Percentiles rank a stretch among this genome's conserved stretches.
Conservation (phyloP, 1,140 invertebrate species). For the Drosophila saltans region DNA sequence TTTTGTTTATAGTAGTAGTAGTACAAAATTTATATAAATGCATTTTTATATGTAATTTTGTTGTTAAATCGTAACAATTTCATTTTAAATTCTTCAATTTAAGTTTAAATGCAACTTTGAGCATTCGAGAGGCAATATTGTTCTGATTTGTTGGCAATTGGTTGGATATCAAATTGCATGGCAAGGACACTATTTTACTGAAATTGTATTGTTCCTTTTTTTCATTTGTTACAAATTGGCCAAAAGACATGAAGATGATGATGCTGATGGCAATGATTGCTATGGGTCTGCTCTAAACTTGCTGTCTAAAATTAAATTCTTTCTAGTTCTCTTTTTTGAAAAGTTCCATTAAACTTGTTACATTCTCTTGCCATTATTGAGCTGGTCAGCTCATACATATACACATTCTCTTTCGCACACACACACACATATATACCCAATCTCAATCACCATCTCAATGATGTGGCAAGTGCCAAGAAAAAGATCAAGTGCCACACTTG, state of each 20-base stretch:
- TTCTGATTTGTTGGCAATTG: constrained; percentile 27
- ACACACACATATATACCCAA: constrained; percentile 15
- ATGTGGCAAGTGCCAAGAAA: constrained; percentile 62
- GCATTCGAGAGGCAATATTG: constrained; percentile 28
- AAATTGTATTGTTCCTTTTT: constrained; percentile 56
- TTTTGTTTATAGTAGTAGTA: constrained; percentile 12
- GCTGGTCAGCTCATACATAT: constrained; percentile 34
- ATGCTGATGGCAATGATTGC: constrained; percentile 39
- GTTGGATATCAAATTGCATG: neutral
- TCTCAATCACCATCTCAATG: constrained; percentile 55
- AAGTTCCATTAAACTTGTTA: constrained; percentile 28
- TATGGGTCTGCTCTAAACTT: constrained; percentile 31
- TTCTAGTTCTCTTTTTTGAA: constrained; percentile 26
- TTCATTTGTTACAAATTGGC: constrained; percentile 72
- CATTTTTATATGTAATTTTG: constrained; percentile 42
- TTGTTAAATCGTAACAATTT: constrained; percentile 27
- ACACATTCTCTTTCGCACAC: constrained; percentile 47
- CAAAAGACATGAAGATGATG: constrained; percentile 24
- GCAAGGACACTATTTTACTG: neutral
- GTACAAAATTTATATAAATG: constrained; percentile 38
- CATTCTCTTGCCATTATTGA: constrained; percentile 41
- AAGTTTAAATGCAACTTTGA: constrained; percentile 36
- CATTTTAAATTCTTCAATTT: constrained; percentile 26
- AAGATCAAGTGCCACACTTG: constrained; percentile 78
- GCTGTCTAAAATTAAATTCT: constrained; percentile 73